phyloP scores from a whole-genome alignment of 2,797 vertebrate genomes.

The Geotrypetes seraphini region DNA sequence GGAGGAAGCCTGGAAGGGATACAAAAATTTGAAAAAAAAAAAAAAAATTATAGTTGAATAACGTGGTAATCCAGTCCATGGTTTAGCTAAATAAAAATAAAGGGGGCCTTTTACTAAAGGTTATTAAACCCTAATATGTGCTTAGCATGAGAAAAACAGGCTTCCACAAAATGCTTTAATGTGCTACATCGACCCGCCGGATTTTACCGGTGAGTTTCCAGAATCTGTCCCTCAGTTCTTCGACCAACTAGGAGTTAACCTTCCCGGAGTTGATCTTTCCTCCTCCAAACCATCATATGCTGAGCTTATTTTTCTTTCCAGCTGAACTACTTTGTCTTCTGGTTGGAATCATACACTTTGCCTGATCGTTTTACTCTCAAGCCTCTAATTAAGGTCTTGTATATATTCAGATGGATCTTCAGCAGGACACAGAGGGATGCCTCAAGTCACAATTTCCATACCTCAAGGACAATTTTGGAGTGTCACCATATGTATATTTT shows the following conservation, averaged over 20 bases:
- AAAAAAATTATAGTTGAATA: no score
- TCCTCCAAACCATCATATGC: background rate
- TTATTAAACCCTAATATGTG: no score
- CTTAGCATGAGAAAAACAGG: no score
- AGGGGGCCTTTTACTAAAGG: no score
- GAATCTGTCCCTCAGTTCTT: no score
- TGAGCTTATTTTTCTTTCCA: background rate
- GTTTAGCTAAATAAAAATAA: no score
- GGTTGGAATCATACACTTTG: constrained; percentile 11
- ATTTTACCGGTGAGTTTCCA: no score
- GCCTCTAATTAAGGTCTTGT: constrained; percentile 46
- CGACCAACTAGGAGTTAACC: background rate
- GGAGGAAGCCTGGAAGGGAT: no score
- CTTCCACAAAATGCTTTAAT: no score
- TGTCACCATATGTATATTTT: constrained; percentile 20
- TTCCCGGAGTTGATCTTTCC: background rate
- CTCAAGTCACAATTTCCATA: constrained; percentile 44
- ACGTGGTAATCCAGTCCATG: no score
- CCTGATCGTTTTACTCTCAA: constrained; percentile 18
- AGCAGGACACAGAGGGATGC: constrained; percentile 29
- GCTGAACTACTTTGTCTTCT: background rate
- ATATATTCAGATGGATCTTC: constrained; percentile 40
- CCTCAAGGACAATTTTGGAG: constrained; percentile 21
- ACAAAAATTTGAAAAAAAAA: no score
- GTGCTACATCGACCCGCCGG: no score